phyloP scores from a whole-genome alignment of 2,888 invertebrate genomes.

The Eupithecia centaureata region DNA sequence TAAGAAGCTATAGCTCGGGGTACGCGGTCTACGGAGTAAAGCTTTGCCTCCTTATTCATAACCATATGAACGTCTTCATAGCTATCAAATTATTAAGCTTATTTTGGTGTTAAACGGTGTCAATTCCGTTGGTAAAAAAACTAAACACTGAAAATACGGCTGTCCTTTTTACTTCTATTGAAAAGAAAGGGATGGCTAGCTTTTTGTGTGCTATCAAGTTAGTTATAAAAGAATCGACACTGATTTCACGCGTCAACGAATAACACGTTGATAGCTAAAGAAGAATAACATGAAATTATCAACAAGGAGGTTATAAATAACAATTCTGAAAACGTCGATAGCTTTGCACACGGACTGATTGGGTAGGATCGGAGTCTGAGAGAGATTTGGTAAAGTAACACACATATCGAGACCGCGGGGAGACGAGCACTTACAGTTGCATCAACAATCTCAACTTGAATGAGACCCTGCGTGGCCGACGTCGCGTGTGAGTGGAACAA shows the following conservation, averaged over 20 bases:
- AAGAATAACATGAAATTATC: neutral
- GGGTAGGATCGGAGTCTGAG: constrained; percentile 64
- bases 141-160: neutral
- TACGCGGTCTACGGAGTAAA: constrained; percentile 53
- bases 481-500: constrained; percentile 79
- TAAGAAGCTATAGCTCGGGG: constrained; percentile 39
- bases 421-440: constrained; percentile 82
- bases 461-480: constrained; percentile 78
- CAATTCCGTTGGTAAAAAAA: neutral
- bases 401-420: constrained; percentile 74
- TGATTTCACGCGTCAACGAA: neutral
- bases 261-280: neutral
- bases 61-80: neutral
- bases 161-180: neutral
- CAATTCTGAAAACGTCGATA: constrained; percentile 69
- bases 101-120: neutral
- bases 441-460: constrained; percentile 81
- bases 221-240: neutral
- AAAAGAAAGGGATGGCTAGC: neutral
- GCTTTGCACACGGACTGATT: constrained; percentile 70
- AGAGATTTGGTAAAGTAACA: constrained; percentile 74
- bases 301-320: constrained; percentile 47
- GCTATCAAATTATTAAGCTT: neutral
- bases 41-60: constrained; percentile 38
- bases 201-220: neutral